These are phyloP conservation scores for Acanthoscelides obtectus DNA, from an alignment of 2,888 invertebrate species.

Conservation along the genomic window DNA sequence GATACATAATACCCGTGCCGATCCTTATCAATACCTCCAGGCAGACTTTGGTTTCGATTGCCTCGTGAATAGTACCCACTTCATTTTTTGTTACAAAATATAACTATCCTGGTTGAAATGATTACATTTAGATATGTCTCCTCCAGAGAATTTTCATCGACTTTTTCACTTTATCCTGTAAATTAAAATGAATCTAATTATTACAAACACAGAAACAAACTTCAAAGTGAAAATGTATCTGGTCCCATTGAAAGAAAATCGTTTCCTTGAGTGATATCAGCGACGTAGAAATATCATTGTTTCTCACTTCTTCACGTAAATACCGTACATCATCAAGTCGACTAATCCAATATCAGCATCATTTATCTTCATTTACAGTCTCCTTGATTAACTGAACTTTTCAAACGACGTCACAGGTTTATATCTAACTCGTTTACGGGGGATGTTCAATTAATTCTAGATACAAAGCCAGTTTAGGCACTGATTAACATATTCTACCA, in stretches of 20 bases:
- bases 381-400: constrained; percentile 50
- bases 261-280: background rate
- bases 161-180: background rate
- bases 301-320: constrained; percentile 34
- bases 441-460: background rate
- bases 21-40: too few species aligned
- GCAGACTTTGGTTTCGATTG: too few species aligned
- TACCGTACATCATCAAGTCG: constrained; percentile 39
- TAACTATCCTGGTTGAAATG: too few species aligned
- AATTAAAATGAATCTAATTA: background rate
- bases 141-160: background rate
- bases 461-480: too few species aligned
- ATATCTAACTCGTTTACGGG: constrained; percentile 29
- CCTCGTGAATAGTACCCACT: too few species aligned
- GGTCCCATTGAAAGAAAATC: background rate
- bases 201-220: background rate
- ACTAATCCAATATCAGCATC: constrained; percentile 50
- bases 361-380: constrained; percentile 51
- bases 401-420: constrained; percentile 44
- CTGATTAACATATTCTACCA: too few species aligned
- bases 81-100: too few species aligned
- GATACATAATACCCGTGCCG: too few species aligned
- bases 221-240: background rate
- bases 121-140: too few species aligned
- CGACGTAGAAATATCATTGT: background rate